Conservation (phyloP, 53 echinoderm and acorn worm species). For the Paracentrotus lividus region DNA sequence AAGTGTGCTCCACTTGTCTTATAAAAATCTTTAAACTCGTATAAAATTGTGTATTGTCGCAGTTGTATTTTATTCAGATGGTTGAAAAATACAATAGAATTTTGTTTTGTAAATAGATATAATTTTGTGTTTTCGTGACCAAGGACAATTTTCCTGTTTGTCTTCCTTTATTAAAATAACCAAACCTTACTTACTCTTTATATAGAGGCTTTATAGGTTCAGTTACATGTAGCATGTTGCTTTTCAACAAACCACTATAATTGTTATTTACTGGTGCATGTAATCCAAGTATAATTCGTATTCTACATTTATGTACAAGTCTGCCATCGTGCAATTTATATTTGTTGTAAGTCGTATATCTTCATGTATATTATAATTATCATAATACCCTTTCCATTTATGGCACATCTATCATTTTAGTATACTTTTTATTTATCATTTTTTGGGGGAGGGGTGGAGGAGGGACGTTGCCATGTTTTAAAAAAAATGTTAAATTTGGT, state of each 20-base stretch:
- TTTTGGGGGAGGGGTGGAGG: not conserved
- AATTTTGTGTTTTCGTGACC: conserved; percentile 2
- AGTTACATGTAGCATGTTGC: not conserved
- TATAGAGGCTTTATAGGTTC: not conserved
- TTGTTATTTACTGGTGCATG: conserved; percentile 11
- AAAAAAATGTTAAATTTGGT: too few species aligned
- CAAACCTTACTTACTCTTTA: not conserved
- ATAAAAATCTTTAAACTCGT: not conserved
- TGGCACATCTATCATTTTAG: not conserved
- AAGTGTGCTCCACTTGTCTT: not conserved
- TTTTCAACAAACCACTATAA: not conserved
- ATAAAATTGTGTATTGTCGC: too few species aligned
- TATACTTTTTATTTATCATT: not conserved
- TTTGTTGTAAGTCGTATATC: conserved; percentile 40
- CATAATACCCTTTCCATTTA: not conserved
- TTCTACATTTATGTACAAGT: conserved; percentile 1
- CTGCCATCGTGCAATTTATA: conserved; percentile 74
- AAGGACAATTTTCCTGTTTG: not conserved
- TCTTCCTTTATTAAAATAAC: not conserved
- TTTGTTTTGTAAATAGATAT: conserved; percentile 11
- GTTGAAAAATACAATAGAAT: not conserved
- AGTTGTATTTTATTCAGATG: not conserved
- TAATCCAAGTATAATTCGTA: conserved; percentile 9
- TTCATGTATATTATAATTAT: not conserved
- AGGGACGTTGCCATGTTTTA: not conserved